phyloP scores from a whole-genome alignment of 2,888 invertebrate species.

The Cephus pulcher region DNA sequence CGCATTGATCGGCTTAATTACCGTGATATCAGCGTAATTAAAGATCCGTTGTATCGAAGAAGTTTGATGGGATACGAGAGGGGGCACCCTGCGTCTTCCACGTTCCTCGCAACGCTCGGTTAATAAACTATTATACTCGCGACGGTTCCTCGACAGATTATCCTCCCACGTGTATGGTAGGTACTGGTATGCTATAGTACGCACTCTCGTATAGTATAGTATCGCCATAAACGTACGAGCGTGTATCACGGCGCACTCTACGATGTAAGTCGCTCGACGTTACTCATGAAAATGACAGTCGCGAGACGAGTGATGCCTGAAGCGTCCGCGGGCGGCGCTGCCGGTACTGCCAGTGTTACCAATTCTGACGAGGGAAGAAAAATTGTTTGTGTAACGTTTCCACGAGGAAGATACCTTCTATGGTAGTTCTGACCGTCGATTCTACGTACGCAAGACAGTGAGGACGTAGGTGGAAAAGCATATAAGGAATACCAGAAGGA shows the following conservation, averaged over 20 bases:
- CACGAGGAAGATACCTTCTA: neutral
- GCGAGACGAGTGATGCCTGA: neutral
- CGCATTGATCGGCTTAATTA: slow-evolving; percentile 63
- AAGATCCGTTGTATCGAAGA: slow-evolving; percentile 55
- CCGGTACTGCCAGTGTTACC: neutral
- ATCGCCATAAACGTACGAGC: neutral
- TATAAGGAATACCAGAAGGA: neutral
- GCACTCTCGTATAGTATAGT: no score
- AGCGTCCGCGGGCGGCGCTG: neutral
- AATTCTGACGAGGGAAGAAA: neutral
- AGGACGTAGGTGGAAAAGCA: neutral
- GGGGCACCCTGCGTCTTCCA: slow-evolving; percentile 34
- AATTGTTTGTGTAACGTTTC: neutral
- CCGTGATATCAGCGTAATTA: slow-evolving; percentile 65
- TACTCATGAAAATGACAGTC: neutral
- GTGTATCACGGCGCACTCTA: neutral
- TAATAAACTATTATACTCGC: slow-evolving; percentile 49
- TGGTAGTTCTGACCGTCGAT: neutral
- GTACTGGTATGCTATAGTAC: neutral
- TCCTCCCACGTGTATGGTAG: neutral
- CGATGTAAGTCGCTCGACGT: neutral
- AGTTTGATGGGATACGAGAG: neutral
- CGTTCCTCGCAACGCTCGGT: slow-evolving; percentile 42
- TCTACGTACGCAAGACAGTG: neutral
- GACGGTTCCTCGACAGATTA: neutral